Base-by-base conservation (phyloP, 1,140 invertebrate species). In the Drosophila ambigua region DNA sequence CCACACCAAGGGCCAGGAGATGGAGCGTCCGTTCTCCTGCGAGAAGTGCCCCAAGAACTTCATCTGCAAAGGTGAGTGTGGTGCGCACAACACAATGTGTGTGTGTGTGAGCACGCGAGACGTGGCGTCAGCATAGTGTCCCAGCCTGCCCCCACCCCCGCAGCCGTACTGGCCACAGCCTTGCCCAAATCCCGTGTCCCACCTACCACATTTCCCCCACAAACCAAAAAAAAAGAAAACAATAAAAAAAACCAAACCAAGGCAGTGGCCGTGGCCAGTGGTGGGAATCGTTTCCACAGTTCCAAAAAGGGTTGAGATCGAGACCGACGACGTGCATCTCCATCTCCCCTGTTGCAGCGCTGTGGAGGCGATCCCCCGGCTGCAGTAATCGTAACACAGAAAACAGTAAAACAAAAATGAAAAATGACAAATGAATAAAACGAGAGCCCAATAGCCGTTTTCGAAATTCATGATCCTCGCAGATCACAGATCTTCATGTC, bases 11-110 rank as follows among this genome's bases (percentile, higher is more conserved):
- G 95, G 95, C 24, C 94, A 94, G 67, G 96, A 96, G 28, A 96
- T 97, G 67, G 97, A 98, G 88, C 93, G 98, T 61, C 98, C 98
- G 0, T 99, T 98, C 92, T 94, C 96, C 26, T 99, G 98, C 92
- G 98, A 99, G 79, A 94, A 99, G 48, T 99, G 98, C 90, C 96
- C 97, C 26, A 99, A 99, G 92, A 97, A 98, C 78, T 99, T 99
- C 93, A 96, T 98, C 92, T 96, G 98, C 91, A 99, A 99, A 93
- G 97, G 98, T 94, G 76, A 88, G 74, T 75, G 16, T 75, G 16
- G 5, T n/a, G 9, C 49, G 31, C 20, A 20, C 20, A 2, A 20
- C 20, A 20, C 20, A 20, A 20, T 20, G 20, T 20, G 20, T 20
- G 20, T 20, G 2, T 9, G 58, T 74, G 77, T 45, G 74, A 61